Conservation (phyloP, 2,797 vertebrate genomes). For the Catamblyrhynchus diadema region DNA sequence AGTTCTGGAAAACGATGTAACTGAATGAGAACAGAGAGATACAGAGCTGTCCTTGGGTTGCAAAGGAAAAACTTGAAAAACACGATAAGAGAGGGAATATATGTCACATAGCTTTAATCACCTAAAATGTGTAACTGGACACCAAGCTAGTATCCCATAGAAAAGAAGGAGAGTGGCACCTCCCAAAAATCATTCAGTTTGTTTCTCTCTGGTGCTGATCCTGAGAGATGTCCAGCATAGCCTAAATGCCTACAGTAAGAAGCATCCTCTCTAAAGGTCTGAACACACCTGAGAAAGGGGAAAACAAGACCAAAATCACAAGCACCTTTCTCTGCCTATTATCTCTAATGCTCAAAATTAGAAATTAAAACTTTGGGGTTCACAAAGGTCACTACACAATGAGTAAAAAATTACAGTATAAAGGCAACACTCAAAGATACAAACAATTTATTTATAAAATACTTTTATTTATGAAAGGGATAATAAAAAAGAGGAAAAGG, state of each 20-base stretch:
- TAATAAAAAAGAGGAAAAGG: not conserved
- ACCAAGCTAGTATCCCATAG: not conserved
- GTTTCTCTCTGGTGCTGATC: not conserved
- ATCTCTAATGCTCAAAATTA: not conserved
- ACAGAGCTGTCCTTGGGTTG: not conserved
- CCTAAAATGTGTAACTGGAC: not conserved
- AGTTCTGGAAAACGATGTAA: not conserved
- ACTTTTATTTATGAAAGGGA: not conserved
- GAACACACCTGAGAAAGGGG: not conserved
- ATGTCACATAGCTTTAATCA: not conserved
- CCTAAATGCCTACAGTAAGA: not conserved
- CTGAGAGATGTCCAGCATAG: not conserved
- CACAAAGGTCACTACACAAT: not conserved
- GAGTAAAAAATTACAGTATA: not conserved
- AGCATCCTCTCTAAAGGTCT: not conserved
- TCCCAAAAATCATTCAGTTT: not conserved
- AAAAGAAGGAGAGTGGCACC: not conserved
- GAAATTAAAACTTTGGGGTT: not conserved
- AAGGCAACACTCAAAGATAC: not conserved
- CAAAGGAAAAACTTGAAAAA: not conserved
- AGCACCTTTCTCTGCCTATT: not conserved
- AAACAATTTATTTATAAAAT: not conserved
- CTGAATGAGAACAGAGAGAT: not conserved
- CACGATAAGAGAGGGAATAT: not conserved
- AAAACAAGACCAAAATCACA: not conserved